phyloP scores from a whole-genome alignment of 1,140 invertebrate species.

The Notospermus geniculatus region DNA sequence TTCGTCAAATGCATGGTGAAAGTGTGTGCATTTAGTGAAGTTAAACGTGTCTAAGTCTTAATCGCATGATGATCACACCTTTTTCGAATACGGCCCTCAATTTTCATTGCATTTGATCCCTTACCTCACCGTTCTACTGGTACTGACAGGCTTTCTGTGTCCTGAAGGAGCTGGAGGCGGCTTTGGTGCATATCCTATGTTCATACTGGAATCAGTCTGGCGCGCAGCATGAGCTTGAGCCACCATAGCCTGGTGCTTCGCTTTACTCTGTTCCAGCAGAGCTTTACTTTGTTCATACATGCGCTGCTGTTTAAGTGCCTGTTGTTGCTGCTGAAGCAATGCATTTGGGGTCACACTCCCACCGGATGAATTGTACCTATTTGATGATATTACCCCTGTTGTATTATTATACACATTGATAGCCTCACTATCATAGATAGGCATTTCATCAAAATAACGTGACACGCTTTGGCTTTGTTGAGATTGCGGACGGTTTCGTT shows the following conservation, averaged over 20 bases:
- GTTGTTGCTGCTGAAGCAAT: slow-evolving; percentile 32
- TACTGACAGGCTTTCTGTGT: slow-evolving; percentile 26
- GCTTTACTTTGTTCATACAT: slow-evolving; percentile 32
- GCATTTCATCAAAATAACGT: too few species aligned
- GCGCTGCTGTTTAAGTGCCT: slow-evolving; percentile 17
- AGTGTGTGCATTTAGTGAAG: too few species aligned
- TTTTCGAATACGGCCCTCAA: too few species aligned
- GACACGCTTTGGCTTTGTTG: too few species aligned
- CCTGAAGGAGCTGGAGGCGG: slow-evolving; percentile 35
- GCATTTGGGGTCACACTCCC: slow-evolving; percentile 39
- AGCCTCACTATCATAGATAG: too few species aligned
- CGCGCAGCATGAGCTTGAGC: slow-evolving; percentile 47
- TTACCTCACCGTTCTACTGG: slow-evolving; percentile 39
- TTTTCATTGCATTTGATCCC: too few species aligned
- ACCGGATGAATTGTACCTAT: slow-evolving; percentile 35
- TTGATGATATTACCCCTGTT: slow-evolving; percentile 39
- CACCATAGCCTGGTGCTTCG: slow-evolving; percentile 53
- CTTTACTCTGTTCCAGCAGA: slow-evolving; percentile 47
- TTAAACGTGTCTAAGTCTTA: too few species aligned
- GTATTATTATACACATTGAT: slow-evolving; percentile 37
- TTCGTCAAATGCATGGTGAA: too few species aligned
- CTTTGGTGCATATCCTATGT: slow-evolving; percentile 34
- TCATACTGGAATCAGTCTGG: slow-evolving; percentile 17
- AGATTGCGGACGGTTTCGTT: too few species aligned
- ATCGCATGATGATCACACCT: too few species aligned